Evolutionary conservation across 1,140 invertebrate species (phyloP), one percentile per base, ranked within the genome.

Genomic region (Ladona fulva): DNA sequence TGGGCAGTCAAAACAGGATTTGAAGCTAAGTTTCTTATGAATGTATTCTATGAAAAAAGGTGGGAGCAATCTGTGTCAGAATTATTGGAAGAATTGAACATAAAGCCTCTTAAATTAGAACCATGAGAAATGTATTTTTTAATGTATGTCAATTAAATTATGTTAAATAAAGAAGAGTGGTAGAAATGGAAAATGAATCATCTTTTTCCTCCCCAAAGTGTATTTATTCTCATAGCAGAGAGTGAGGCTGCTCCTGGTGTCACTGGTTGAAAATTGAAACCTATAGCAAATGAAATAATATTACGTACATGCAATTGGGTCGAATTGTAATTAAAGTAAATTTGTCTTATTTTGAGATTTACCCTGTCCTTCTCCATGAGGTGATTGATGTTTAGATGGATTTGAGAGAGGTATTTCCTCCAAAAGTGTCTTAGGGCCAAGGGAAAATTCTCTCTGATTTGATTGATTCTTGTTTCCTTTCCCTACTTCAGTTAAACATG

Each of bases 31-130:
- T 92, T 94, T 84, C 85, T 97, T 44, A 87, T 96, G 86, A 90
- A 91, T 81, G 87, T 97, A 73, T 98, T 96, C 86, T 98, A 92
- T 89, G 97, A 99, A 84, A 92, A 96, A 87, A 89, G 96, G 80
- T 98, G 96, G 95, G 94, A 97, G 75, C 94, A 97, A 85, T 86
- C 92, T 52, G 85, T 98, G 7, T 82, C 87, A 76, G 94, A 98
- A 25, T 89, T 99, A 80, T 89, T 94, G 80, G 86, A 86, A 78
- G 93, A 95, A 86, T 88, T 93, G 83, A 92, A 92, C 81, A 92
- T 94, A 80, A 83, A 82, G 77, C 83, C 83, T 25, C 81, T 86
- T n/a, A 42, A 19, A 19, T 16, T 66, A 66, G 1, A 37, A 37
- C 8, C 3, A 8, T 8, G 8, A 8, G 8, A 37, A 37, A 37